Conservation (phyloP, 2,888 invertebrate species). For the Melipona bicolor region DNA sequence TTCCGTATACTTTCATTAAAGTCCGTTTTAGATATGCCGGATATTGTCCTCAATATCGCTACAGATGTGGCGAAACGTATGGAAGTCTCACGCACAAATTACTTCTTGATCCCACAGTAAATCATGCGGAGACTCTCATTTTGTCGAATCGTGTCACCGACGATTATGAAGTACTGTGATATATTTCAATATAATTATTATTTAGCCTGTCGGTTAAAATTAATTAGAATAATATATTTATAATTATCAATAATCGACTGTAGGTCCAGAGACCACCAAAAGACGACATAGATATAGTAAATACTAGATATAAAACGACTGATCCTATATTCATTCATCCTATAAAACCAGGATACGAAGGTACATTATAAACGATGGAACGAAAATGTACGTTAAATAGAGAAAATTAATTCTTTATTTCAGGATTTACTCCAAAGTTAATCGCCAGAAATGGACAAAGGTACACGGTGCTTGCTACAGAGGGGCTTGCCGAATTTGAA, state of each 20-base stretch:
- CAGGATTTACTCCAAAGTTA: conserved; percentile 89
- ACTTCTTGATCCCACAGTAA: conserved; percentile 89
- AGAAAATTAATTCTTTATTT: neutral
- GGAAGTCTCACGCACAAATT: conserved; percentile 89
- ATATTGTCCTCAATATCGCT: conserved; percentile 91
- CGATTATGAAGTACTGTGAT: conserved; percentile 86
- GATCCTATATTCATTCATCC: conserved; percentile 90
- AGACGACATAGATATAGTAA: conserved; percentile 88
- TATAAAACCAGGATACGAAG: conserved; percentile 91
- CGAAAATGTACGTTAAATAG: neutral
- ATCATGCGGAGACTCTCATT: conserved; percentile 89
- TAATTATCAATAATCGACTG: neutral
- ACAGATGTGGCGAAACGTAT: conserved; percentile 90
- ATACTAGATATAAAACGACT: conserved; percentile 87
- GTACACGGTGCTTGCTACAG: conserved; percentile 89
- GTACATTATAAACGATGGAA: conserved; percentile 80
- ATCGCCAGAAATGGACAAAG: conserved; percentile 89
- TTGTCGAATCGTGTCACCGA: conserved; percentile 88
- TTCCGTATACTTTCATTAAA: neutral
- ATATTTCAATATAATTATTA: neutral
- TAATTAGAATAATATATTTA: neutral
- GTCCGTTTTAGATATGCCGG: conserved; percentile 88
- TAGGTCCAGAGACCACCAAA: conserved; percentile 88
- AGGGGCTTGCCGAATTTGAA: conserved; percentile 90
- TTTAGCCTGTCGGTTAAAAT: neutral